phyloP scores from a whole-genome alignment of 2,797 vertebrate genomes.

The Onychomys arenicola region DNA sequence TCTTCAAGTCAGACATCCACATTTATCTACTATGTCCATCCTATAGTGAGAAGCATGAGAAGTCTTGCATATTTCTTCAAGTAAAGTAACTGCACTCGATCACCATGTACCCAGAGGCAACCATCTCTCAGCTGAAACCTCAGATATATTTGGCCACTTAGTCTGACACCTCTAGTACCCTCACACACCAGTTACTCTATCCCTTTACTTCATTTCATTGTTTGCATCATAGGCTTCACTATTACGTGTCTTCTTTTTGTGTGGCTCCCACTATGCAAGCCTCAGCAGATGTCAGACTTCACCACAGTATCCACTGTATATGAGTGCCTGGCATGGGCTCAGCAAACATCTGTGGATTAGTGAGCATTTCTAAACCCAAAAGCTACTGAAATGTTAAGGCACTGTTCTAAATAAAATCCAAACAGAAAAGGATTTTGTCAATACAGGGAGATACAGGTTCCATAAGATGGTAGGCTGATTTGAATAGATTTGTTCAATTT shows the following conservation, averaged over 20 bases:
- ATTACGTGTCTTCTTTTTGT: not conserved
- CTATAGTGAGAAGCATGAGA: not conserved
- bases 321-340: not conserved
- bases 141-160: not conserved
- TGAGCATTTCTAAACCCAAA: not conserved
- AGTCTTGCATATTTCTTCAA: not conserved
- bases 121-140: not conserved
- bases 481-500: not conserved
- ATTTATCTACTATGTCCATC: not conserved
- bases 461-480: not conserved
- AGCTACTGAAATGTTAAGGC: conserved; percentile 6
- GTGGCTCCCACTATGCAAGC: not conserved
- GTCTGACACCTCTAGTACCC: not conserved
- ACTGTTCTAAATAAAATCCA: not conserved
- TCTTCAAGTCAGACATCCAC: not conserved
- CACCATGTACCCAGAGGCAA: not conserved
- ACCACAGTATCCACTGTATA: too few relatives aligned
- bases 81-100: not conserved
- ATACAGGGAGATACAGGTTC: conserved; percentile 13
- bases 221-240: not conserved
- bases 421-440: not conserved
- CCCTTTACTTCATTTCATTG: not conserved
- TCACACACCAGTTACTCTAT: not conserved
- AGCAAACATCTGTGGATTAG: not conserved
- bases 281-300: not conserved